Evolutionary conservation across 1,140 invertebrate genomes (phyloP), one percentile per base, ranked within the genome.

Genomic region (Phortica variegata): DNA sequence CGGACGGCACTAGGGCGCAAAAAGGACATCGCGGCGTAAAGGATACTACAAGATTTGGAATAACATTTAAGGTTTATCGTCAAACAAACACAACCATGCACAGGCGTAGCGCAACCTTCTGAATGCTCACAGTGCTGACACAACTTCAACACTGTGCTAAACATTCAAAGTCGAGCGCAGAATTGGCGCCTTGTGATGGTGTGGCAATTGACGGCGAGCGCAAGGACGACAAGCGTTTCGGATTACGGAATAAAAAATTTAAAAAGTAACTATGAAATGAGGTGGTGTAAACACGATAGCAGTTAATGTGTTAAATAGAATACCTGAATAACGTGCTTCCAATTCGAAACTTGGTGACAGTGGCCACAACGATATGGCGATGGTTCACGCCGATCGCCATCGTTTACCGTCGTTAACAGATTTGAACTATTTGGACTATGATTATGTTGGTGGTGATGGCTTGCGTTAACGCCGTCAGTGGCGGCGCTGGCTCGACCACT

Each of bases 291-390:
- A 69, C 65, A 69, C 63, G 62, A 53, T 53, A 66, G 54, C 50
- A 49, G 58, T 26, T 26, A 36, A 17, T 38, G 13, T 36, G 9
- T 19, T 26, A 20, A 47, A n/a, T n/a, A 50, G 66, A 72, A 77
- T 82, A 87, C 85, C 84, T 87, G 85, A 77, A 88, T 87, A 58
- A 88, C 86, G 81, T 88, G 85, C 80, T 86, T 87, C 86, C 86
- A 88, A 77, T 87, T 87, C 47, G 85, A 87, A 61, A 86, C 77
- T 77, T 87, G 85, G 73, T 86, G 84, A 78, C 86, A 88, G 74
- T 86, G 84, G 58, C 85, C 84, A 78, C 86, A 88, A 57, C 84
- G 81, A 77, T 86, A 87, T 31, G 85, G 83, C 65, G 79, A 79
- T 51, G 73, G 73, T 50, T 72, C 73, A 39, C 73, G 73, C 33